Conservation (phyloP, 2,888 invertebrate genomes). For the Megastigmus dorsalis region DNA sequence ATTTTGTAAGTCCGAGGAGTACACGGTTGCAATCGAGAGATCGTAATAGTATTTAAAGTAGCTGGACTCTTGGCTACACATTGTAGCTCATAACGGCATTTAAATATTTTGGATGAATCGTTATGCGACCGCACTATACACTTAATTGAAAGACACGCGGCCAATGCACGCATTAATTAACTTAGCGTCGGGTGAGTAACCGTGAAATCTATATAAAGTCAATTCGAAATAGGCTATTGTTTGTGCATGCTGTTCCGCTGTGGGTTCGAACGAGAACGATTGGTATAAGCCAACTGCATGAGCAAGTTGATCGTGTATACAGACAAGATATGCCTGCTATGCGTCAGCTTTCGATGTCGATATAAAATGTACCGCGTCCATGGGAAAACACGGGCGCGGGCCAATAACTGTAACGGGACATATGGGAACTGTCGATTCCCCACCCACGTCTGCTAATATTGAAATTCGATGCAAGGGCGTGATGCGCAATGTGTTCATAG, state of each 20-base stretch:
- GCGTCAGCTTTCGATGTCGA: slow-evolving; percentile 19
- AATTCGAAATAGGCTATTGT: too few species aligned
- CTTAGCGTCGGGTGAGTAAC: too few species aligned
- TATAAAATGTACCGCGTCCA: slow-evolving; percentile 24
- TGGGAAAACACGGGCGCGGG: slow-evolving; percentile 26
- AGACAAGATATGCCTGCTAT: neutral
- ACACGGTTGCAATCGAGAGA: too few species aligned
- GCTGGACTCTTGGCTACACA: too few species aligned
- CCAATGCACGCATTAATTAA: too few species aligned
- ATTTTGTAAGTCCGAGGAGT: too few species aligned
- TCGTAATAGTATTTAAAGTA: too few species aligned
- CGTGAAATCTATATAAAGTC: too few species aligned
- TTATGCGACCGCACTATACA: too few species aligned
- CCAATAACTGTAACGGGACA: slow-evolving; percentile 36
- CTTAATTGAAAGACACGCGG: too few species aligned
- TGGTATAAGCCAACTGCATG: slow-evolving; percentile 2
- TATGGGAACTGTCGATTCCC: slow-evolving; percentile 29
- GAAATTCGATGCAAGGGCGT: slow-evolving; percentile 16
- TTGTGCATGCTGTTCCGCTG: neutral
- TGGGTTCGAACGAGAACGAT: neutral
- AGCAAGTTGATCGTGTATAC: slow-evolving; percentile 13
- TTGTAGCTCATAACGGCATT: too few species aligned
- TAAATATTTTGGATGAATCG: too few species aligned
- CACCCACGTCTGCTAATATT: slow-evolving; percentile 36
- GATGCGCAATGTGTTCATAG: slow-evolving; percentile 12